These are phyloP conservation scores for Chrysaora quinquecirrha DNA, from an alignment of 30 jellyfish, hydroid and myxozoan genomes.

Conservation along the genomic window DNA sequence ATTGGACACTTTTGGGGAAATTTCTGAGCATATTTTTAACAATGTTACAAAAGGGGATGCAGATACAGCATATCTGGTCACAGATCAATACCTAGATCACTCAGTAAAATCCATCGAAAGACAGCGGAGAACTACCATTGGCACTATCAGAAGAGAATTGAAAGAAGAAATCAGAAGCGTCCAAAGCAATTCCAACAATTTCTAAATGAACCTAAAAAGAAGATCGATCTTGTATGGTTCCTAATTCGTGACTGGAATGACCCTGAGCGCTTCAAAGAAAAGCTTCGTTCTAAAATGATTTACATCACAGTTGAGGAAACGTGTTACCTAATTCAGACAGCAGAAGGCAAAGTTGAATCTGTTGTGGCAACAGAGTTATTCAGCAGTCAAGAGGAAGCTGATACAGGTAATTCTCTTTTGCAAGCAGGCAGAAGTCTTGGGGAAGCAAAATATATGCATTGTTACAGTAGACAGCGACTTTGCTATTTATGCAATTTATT, in stretches of 20 bases:
- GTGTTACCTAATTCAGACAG: neutral
- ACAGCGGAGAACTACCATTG: neutral
- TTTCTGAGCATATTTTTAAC: conserved; percentile 23
- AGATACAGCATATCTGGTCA: conserved; percentile 6
- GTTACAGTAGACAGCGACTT: conserved; percentile 53
- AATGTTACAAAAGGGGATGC: conserved; percentile 29
- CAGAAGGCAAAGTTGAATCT: neutral
- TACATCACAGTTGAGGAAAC: conserved; percentile 10
- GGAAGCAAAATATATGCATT: neutral
- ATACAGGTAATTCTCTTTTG: conserved; percentile 48
- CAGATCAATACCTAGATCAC: conserved; percentile 18
- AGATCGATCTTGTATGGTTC: conserved; percentile 6
- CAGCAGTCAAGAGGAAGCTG: conserved; percentile 53
- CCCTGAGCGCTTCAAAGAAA: neutral
- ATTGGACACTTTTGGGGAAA: conserved; percentile 46
- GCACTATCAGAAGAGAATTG: conserved; percentile 3
- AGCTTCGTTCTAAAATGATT: neutral
- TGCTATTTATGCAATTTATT: conserved; percentile 46
- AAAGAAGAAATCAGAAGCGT: conserved; percentile 30
- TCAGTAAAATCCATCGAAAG: neutral
- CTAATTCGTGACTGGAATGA: conserved; percentile 29
- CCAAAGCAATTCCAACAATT: conserved; percentile 48
- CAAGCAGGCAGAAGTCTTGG: conserved; percentile 40
- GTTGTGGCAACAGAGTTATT: conserved; percentile 3
- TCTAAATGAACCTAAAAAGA: conserved; percentile 19